Base-by-base conservation (phyloP, 1,140 invertebrate genomes). In the Araneus ventricosus region DNA sequence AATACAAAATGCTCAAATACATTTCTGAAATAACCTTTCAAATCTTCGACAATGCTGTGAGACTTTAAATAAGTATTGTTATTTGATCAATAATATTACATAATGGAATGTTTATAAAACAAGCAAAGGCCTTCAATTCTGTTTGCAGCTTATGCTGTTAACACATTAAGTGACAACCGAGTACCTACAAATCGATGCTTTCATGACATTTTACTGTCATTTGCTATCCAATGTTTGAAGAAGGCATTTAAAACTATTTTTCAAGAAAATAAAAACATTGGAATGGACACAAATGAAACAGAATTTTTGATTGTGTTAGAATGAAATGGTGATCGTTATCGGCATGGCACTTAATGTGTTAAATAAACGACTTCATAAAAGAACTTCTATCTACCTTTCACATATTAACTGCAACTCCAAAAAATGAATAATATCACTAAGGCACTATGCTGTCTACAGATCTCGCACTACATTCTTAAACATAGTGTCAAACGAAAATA, bases 401-500 rank as follows among this genome's bases (percentile, higher is more conserved):
- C 6, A 80, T 8, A 52, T 52, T 52, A 52, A 52, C 10, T 52
- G 10, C 10, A 20, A 61, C 59, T 67, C 27, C 8, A n/a, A n/a
- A n/a, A 67, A 67, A n/a, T 24, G 37, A 82, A 82, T 39, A n/a
- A 82, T 20, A 20, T 84, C 30, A 30, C 82, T 84, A 84, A 84
- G 82, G 82, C 82, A 84, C 82, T 84, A 84, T 27, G n/a, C 45
- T 84, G 7, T n/a, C 82, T 84, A 84, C 82, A 52, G 30, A n/a
- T 27, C 45, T 84, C 14, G 22, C n/a, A n/a, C 22, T 84, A 52
- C 4, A 22, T n/a, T 52, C 41, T n/a, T 84, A 24, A 84, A 41
- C 7, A 34, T 45, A 30, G 4, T 82, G 17, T 8, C 6, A 45
- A 52, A 52, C 27, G 17, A 52, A 84, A 20, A 52, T 2, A 52